Conservation (phyloP, 2,888 invertebrate species). For the Ectobius pallidus region DNA sequence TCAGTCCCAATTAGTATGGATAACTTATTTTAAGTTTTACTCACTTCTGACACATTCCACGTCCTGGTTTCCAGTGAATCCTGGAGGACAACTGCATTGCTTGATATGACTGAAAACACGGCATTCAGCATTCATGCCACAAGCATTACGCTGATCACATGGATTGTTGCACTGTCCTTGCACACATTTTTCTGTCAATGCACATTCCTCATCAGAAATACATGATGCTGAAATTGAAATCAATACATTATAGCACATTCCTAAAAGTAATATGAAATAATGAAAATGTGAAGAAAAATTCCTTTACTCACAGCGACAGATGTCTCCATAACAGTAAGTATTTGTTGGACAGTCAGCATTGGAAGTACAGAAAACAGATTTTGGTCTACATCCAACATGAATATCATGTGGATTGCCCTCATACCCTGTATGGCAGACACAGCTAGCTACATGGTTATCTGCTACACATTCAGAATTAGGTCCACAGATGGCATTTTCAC, state of each 20-base stretch:
- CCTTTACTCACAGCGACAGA: slow-evolving; percentile 75
- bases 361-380: slow-evolving; percentile 72
- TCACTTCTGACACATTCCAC: slow-evolving; percentile 84
- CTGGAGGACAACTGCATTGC: slow-evolving; percentile 81
- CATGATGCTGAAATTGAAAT: slow-evolving; percentile 68
- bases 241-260: not conserved
- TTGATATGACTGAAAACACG: slow-evolving; percentile 72
- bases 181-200: slow-evolving; percentile 76
- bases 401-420: slow-evolving; percentile 76
- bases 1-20: no score
- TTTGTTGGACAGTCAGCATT: slow-evolving; percentile 77
- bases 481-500: slow-evolving; percentile 78
- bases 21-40: slow-evolving; percentile 49
- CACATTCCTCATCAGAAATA: slow-evolving; percentile 79
- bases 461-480: slow-evolving; percentile 84
- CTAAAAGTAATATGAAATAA: not conserved
- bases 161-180: slow-evolving; percentile 83
- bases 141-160: slow-evolving; percentile 75
- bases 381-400: slow-evolving; percentile 74
- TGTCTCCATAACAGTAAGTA: slow-evolving; percentile 80
- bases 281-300: not conserved
- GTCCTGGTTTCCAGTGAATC: slow-evolving; percentile 84
- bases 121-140: slow-evolving; percentile 85
- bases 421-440: slow-evolving; percentile 79
- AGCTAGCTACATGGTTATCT: slow-evolving; percentile 74